These are phyloP conservation scores for Colinus virginianus DNA, from an alignment of 2,113 vertebrate species.

Conservation along the genomic window DNA sequence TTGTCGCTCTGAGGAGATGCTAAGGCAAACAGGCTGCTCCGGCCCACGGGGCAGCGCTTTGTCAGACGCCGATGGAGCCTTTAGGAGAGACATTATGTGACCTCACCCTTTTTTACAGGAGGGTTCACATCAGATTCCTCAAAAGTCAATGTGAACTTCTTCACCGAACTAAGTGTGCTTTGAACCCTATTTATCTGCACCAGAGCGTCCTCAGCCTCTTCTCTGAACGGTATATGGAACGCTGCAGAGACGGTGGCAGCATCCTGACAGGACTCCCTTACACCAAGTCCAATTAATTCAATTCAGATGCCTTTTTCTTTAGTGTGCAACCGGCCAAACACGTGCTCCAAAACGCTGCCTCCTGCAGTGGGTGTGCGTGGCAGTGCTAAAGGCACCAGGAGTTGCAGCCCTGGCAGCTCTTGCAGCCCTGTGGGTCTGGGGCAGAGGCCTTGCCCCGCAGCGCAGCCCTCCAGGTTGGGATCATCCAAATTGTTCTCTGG, in stretches of 20 bases:
- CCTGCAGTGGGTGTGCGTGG: background rate
- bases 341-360: background rate
- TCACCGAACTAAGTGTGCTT: background rate
- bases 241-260: background rate
- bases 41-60: constrained; percentile 23
- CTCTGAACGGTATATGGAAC: background rate
- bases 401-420: background rate
- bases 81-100: constrained; percentile 34
- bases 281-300: background rate
- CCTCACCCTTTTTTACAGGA: background rate
- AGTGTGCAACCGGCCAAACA: background rate
- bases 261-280: background rate
- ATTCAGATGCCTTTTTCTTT: constrained; percentile 15
- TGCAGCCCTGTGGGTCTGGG: background rate
- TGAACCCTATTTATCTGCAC: background rate
- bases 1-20: background rate
- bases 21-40: background rate
- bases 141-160: background rate
- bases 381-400: background rate
- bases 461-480: background rate
- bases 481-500: background rate
- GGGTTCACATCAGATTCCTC: background rate
- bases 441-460: background rate
- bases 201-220: constrained; percentile 11
- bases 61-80: constrained; percentile 5